Evolutionary conservation across 2,113 vertebrate species (phyloP).

Genomic region (Ramphastos sulfuratus): DNA sequence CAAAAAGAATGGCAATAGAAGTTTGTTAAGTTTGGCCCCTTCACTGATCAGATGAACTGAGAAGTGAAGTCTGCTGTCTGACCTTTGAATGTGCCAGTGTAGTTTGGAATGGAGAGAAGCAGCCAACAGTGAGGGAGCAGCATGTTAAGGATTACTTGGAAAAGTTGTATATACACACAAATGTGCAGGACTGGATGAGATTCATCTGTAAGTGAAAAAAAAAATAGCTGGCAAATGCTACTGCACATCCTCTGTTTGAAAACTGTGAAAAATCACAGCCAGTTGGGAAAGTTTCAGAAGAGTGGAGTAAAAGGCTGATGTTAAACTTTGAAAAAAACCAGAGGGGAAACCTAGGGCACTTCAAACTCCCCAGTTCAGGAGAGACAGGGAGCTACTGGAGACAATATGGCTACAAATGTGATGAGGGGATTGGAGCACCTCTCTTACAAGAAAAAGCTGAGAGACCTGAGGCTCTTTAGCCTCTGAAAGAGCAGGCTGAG

Average conservation of each 20-base stretch:
- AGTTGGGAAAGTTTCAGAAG: background rate
- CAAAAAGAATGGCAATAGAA: background rate
- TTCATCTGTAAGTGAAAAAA: background rate
- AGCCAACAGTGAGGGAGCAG: background rate
- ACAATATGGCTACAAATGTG: too few relatives aligned
- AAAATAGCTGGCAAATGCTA: background rate
- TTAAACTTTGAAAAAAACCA: background rate
- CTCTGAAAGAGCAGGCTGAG: too few relatives aligned
- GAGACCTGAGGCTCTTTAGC: too few relatives aligned
- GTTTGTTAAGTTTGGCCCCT: background rate
- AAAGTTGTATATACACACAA: background rate
- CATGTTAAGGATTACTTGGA: background rate
- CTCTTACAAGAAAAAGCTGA: too few relatives aligned
- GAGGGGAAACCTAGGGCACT: background rate
- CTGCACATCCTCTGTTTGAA: background rate
- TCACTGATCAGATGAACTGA: background rate
- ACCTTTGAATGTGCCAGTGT: background rate
- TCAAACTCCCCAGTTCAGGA: background rate
- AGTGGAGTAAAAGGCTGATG: background rate
- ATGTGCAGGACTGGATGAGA: background rate
- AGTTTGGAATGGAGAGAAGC: background rate
- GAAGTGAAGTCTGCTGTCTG: background rate
- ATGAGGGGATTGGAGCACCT: too few relatives aligned
- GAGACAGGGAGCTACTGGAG: too few relatives aligned
- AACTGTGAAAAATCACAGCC: background rate